A percentile compares a stretch with the other conserved stretches of the same genome.
These are phyloP conservation scores for Austrolebias charrua DNA, from an alignment of 2,797 vertebrate species.

Conservation along the genomic window DNA sequence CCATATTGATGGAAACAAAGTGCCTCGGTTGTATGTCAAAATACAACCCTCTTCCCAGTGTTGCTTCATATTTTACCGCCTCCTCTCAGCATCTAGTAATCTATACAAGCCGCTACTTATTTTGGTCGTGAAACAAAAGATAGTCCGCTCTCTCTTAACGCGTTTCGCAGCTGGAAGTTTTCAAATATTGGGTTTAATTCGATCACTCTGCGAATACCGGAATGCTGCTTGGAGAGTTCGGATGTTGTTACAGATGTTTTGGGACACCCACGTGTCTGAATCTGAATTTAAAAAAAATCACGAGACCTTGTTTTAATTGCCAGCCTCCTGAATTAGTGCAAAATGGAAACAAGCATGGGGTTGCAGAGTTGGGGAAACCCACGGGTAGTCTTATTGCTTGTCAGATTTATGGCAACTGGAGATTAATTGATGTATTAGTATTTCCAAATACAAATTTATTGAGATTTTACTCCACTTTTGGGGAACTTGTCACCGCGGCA, in stretches of 20 bases:
- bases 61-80: slow-evolving; percentile 51
- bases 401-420: slow-evolving; percentile 64
- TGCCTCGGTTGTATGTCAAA: slow-evolving; percentile 53
- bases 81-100: slow-evolving; percentile 55
- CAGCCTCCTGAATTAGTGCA: slow-evolving; percentile 59
- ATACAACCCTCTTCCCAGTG: slow-evolving; percentile 31
- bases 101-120: slow-evolving; percentile 53
- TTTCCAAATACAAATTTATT: slow-evolving; percentile 78
- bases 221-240: slow-evolving; percentile 48
- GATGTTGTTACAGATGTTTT: slow-evolving; percentile 61
- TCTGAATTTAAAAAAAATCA: slow-evolving; percentile 53
- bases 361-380: slow-evolving; percentile 54
- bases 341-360: slow-evolving; percentile 66
- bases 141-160: slow-evolving; percentile 49
- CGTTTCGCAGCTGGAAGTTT: slow-evolving; percentile 60
- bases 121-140: slow-evolving; percentile 47
- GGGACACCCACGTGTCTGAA: slow-evolving; percentile 54
- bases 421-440: slow-evolving; percentile 71
- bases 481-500: slow-evolving; percentile 75
- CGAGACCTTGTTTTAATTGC: slow-evolving; percentile 66
- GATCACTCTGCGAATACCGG: slow-evolving; percentile 47
- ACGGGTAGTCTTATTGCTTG: slow-evolving; percentile 41
- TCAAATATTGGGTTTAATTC: slow-evolving; percentile 52
- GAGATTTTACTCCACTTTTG: slow-evolving; percentile 67
- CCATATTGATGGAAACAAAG: slow-evolving; percentile 55